Base-by-base conservation (phyloP, 2,888 invertebrate genomes). In the Oeneis ivallda region DNA sequence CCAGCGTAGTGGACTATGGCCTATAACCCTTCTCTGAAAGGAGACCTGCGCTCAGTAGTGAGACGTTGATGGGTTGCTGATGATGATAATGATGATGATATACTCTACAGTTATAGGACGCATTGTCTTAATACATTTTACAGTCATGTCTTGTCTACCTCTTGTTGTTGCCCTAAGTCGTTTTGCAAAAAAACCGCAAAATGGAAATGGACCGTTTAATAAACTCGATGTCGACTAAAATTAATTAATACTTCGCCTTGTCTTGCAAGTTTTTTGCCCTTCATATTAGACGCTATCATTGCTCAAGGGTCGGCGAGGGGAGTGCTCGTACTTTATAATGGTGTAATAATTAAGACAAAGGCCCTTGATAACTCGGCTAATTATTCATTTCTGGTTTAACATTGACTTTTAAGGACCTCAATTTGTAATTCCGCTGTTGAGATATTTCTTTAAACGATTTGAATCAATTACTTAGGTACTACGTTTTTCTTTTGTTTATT, bases 151-250 rank as follows among this genome's bases (percentile, higher is more conserved):
- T 26, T 26, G 26, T 26, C 2, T 26, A 26, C 1, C 26, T 26
- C 1, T 1, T 26, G 26, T 26, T 5, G 26, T 26, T 26, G 26
- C 26, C 3, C 26, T 26, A 26, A 26, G 26, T 45, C 64, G 78
- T 79, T 77, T 76, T 74, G 67, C 71, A 71, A 76, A 78, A 83
- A 82, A 83, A 77, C 78, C 79, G 79, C 80, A 83, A 85, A 87
- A 88, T 86, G 85, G 83, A 90, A 92, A 91, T 89, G 86, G 86
- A 87, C 83, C 84, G 83, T 84, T 86, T 90, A 84, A 88, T 86
- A 86, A 86, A 86, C 85, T 83, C 77, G 73, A 82, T 83, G 85
- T 80, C 80, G 79, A 80, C 79, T 79, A 74, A 82, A 86, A 87
- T 87, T 91, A 91, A 92, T 92, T 91, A 91, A 89, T 88, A 84